Evolutionary conservation across 2,888 invertebrate species (phyloP), one percentile per base, ranked within the genome.

Genomic region (Cheilosia urbana): DNA sequence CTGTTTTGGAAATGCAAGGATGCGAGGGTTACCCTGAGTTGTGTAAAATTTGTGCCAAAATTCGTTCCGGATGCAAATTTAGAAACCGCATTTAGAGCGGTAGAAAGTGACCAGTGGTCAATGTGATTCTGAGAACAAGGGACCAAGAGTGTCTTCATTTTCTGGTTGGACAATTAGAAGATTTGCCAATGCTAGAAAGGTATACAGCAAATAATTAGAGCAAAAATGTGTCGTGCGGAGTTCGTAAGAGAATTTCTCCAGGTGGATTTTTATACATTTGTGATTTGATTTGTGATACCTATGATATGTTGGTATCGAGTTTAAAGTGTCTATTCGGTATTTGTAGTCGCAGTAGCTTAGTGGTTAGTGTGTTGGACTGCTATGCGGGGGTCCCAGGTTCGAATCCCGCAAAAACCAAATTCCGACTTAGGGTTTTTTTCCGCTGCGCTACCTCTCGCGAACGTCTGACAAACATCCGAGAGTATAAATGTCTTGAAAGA

Each of bases 31-130:
- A 17, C 17, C 0, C 34, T 0, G n/a, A 4, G 17, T 57, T n/a
- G 45, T 57, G 34, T 34, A 13, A 24, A 73, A 47, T 47, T 2
- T 68, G 30, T 37, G 53, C 68, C 55, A 53, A 69, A 53, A 77
- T 77, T 69, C 27, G 77, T 62, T 62, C 17, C 68, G 53, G 34
- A 69, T 60, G 76, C 60, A 40, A 66, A 53, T 53, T 72, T 62
- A 40, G 27, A 40, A 57, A 68, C 78, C 69, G 40, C 71, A 71
- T 34, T 72, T 63, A 30, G 15, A 63, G 45, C 30, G 21, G 45
- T 3, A 40, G 30, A 19, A 24, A 30, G 21, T 4, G 53, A 21
- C 30, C 42, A 55, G 6, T 73, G 49, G 37, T 78, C 55, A 58
- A 42, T 34, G 55, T 2, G 19, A 51, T 78, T 78, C 78, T n/a